Base-by-base conservation (phyloP, 2,888 invertebrate species). In the Oscheius onirici region DNA sequence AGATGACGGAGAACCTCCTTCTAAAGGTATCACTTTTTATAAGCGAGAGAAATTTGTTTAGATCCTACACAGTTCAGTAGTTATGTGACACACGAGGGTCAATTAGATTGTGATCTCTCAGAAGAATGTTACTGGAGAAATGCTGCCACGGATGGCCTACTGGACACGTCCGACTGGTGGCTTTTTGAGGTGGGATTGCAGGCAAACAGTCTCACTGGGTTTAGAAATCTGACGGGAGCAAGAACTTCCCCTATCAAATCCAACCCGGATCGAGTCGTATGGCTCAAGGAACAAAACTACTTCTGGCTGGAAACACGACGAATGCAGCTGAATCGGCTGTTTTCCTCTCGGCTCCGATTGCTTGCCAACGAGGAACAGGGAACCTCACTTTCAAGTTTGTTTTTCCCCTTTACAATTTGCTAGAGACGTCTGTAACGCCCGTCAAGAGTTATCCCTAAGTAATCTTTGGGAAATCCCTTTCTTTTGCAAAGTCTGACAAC, bases 81-180 rank as follows among this genome's bases (percentile, higher is more conserved):
- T n/a, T 86, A 86, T 63, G 75, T 86, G 11, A 73, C 76, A 44
- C 73, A 73, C 6, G 77, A 83, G 3, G 71, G 73, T 40, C 80
- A 84, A 20, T 65, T 86, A 51, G 78, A 86, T 66, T 86, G 86
- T 63, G 77, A 82, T 46, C 82, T 86, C 34, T 74, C 77, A 26
- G 55, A 65, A 10, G 78, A 81, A 10, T 87, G 86, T 74, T 68
- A 83, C 10, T 86, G 86, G 86, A 74, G 76, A 24, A 86, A 86
- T 66, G 77, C 83, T 0, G 78, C 75, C 11, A 73, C 82, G 2
- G 86, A 86, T 69, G 79, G 77, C 15, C 75, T 84, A 1, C 69
- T 87, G 51, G 86, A 86, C 69, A 84, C 85, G 2, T 85, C 84
- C 28, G 81, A 86, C 60, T 86, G 85, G 79, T 86, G 84, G 78